Base-by-base conservation (phyloP, 2,797 vertebrate species). In the Enteromius treurensis region DNA sequence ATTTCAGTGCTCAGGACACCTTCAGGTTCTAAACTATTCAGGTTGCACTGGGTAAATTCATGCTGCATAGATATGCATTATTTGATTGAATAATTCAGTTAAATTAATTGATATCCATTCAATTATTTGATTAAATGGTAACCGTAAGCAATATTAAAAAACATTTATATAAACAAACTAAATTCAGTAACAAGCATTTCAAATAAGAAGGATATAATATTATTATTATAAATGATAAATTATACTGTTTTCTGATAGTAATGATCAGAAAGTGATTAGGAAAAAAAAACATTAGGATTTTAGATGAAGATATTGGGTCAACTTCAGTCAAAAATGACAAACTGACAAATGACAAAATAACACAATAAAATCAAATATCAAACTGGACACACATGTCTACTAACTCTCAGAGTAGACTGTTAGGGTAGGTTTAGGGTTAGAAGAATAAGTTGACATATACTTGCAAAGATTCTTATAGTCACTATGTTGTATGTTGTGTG, bases 1-100 rank as follows among this genome's bases (percentile, higher is more conserved):
- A 77, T 88, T 86, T 73, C 55, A 49, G 3, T 49, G 40, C 47
- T 71, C 5, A 47, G 53, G 55, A 81, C 34, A 80, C 34, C 67
- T 70, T 58, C 32, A 58, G n/a, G 32, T 70, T 3, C 5, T 37
- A 67, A 37, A 17, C 29, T 23, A 40, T 58, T 76, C 19, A 23
- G 3, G 19, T 79, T 51, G 15, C 9, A 34, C 26, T 49, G 6
- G 7, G 13, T 51, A 37, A 34, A 26, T 60, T 60, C 10, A 14
- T 11, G 23, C n/a, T 23, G 51, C 51, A 7, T 53, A 53, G 21
- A 5, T 37, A 23, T 51, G 14, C 26, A 32, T 49, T 79, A 26
- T 32, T 73, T 5, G 2, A n/a, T 37, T n/a, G 17, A 19, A 42
- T 13, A n/a, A 45, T 23, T 70, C 19, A 53, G 7, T 53, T 21